These are phyloP conservation scores for Euzetes globulus DNA, from an alignment of 2,888 invertebrate species.

Conservation along the genomic window DNA sequence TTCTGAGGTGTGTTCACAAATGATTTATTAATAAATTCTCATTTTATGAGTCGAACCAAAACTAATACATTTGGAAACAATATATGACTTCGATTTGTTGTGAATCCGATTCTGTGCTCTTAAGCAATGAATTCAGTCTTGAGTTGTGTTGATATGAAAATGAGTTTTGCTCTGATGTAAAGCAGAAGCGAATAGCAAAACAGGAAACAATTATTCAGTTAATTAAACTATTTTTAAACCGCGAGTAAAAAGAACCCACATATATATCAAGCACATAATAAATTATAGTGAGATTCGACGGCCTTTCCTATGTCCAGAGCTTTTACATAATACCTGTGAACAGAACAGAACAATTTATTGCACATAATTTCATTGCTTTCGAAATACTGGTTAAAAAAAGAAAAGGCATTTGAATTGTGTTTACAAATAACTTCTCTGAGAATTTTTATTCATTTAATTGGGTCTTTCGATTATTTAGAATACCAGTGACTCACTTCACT, in stretches of 20 bases:
- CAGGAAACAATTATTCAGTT: conserved; percentile 29
- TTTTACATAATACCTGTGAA: background rate
- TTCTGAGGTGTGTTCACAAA: background rate
- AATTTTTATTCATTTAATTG: background rate
- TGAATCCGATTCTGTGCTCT: background rate
- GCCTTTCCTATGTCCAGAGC: background rate
- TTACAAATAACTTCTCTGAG: conserved; percentile 8
- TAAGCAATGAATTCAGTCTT: background rate
- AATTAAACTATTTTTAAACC: conserved; percentile 28
- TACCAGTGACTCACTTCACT: background rate
- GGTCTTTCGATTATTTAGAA: background rate
- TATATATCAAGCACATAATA: too few species aligned
- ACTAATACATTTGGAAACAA: background rate
- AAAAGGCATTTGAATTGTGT: conserved; percentile 7
- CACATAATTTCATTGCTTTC: conserved; percentile 19
- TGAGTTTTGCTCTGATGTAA: background rate
- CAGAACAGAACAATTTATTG: background rate
- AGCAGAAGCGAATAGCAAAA: conserved; percentile 11
- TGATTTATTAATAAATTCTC: background rate
- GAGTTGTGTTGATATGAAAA: background rate
- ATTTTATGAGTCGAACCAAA: background rate
- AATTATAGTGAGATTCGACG: too few species aligned
- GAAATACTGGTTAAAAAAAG: background rate
- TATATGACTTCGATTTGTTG: background rate
- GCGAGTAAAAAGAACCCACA: background rate